Evolutionary conservation across 1,140 invertebrate species (phyloP).

Genomic region (Heliconius congener): DNA sequence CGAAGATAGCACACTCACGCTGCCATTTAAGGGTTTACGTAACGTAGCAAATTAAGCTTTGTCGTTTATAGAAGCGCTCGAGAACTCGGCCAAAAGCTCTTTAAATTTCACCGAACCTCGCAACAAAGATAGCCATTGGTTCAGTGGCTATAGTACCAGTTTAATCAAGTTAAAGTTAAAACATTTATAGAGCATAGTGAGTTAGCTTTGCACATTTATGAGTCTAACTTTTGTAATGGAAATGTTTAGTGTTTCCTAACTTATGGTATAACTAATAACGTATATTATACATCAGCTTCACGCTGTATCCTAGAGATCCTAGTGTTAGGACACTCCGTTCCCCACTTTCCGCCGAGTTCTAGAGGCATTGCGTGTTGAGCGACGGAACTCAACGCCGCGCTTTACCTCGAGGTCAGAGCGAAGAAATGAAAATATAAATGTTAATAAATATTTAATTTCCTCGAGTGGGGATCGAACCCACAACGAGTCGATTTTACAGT

Average conservation of each 20-base stretch:
- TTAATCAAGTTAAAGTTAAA: constrained; percentile 2
- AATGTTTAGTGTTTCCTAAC: neutral
- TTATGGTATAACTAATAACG: neutral
- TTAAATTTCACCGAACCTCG: constrained; percentile 26
- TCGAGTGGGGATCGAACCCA: too few relatives aligned
- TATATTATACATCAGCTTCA: too few relatives aligned
- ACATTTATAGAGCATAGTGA: neutral
- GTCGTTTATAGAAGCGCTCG: constrained; percentile 22
- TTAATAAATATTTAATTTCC: too few relatives aligned
- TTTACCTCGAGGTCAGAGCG: too few relatives aligned
- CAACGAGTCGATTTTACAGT: too few relatives aligned
- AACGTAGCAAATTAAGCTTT: constrained; percentile 25
- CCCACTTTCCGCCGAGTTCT: too few relatives aligned
- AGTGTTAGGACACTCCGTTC: too few relatives aligned
- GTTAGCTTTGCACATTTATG: constrained; percentile 2
- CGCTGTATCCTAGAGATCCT: too few relatives aligned
- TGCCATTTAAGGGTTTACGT: constrained; percentile 27
- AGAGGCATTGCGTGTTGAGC: too few relatives aligned
- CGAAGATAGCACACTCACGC: constrained; percentile 18
- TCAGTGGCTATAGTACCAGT: neutral
- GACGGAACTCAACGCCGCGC: too few relatives aligned
- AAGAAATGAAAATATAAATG: too few relatives aligned
- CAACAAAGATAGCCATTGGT: constrained; percentile 24
- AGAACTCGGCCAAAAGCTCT: constrained; percentile 24
- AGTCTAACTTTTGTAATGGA: neutral